phyloP scores from a whole-genome alignment of 2,888 invertebrate species.

The Metellina segmentata region DNA sequence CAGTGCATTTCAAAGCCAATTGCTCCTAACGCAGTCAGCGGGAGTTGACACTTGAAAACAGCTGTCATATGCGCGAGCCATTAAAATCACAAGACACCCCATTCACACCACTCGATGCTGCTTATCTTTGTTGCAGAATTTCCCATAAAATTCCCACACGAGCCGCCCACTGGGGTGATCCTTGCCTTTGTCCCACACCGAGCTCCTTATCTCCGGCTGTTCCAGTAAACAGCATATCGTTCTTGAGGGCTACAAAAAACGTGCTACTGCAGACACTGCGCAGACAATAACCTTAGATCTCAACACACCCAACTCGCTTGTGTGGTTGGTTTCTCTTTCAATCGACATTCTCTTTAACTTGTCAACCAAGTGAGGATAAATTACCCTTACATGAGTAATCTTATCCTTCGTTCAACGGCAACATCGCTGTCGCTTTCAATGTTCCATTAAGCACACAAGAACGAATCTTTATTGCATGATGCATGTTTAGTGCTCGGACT shows the following conservation, averaged over 20 bases:
- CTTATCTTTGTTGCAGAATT: conserved; percentile 8
- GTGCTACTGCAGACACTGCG: background rate
- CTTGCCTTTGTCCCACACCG: background rate
- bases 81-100: conserved; percentile 16
- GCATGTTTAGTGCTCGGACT: background rate
- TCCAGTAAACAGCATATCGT: conserved; percentile 5
- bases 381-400: background rate
- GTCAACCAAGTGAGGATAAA: background rate
- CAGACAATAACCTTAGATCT: background rate
- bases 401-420: background rate
- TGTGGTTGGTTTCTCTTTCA: background rate
- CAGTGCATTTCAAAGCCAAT: background rate
- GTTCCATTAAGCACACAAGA: background rate
- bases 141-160: conserved; percentile 17
- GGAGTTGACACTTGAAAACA: conserved; percentile 21
- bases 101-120: background rate
- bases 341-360: background rate
- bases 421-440: background rate
- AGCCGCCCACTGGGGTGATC: background rate
- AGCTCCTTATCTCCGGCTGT: background rate
- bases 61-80: background rate
- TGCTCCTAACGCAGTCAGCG: background rate
- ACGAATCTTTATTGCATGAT: background rate
- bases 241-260: conserved; percentile 2
- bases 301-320: background rate